Conservation (phyloP, 1,140 invertebrate species). For the Homarus americanus region DNA sequence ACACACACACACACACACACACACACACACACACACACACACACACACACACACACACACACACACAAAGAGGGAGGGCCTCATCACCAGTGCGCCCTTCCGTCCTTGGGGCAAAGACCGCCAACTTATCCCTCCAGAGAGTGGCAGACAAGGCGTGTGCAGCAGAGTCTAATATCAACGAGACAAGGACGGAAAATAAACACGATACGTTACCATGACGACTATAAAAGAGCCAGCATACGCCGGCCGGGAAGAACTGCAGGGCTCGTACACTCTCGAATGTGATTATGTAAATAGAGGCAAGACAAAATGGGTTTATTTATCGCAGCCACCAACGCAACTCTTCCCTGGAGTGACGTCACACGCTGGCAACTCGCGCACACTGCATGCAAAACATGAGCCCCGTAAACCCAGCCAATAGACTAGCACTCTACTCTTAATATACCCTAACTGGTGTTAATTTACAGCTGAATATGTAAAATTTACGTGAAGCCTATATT, state of each 20-base stretch:
- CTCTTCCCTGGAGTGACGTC: neutral
- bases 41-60: too few relatives aligned
- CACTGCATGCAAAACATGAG: neutral
- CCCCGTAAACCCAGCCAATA: too few relatives aligned
- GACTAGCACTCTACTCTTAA: too few relatives aligned
- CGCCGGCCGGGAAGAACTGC: neutral
- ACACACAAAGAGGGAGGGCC: too few relatives aligned
- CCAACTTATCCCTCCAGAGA: neutral
- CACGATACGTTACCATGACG: neutral
- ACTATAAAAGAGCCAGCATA: neutral
- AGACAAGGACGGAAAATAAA: conserved; percentile 2
- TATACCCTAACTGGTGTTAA: neutral
- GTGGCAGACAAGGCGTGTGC: neutral
- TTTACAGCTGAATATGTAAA: neutral
- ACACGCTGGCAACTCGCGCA: neutral
- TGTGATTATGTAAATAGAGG: conserved; percentile 5
- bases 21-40: too few relatives aligned
- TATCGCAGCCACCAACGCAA: neutral
- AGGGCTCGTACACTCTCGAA: neutral
- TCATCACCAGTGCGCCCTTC: too few relatives aligned
- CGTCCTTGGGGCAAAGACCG: neutral
- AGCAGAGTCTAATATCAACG: neutral
- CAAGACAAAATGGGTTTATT: conserved; percentile 8
- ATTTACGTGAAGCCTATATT: neutral
- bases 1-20: too few relatives aligned